A percentile compares a stretch with the other conserved stretches of the same genome.
Conservation (phyloP, 2,113 vertebrate genomes). For the Mirza zaza region DNA sequence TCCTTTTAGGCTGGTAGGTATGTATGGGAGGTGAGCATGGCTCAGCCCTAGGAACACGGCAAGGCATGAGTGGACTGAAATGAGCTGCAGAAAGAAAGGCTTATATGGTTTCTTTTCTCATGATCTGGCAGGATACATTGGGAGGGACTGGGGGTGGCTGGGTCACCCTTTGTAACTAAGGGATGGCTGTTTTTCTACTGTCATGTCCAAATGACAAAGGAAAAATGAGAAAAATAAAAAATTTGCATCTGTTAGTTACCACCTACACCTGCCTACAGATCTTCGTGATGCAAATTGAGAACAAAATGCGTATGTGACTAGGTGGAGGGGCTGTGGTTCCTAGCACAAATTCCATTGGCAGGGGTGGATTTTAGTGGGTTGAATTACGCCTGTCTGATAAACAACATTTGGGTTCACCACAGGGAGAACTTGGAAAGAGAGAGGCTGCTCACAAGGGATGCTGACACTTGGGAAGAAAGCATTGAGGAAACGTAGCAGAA, state of each 20-base stretch:
- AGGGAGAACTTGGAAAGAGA: slow-evolving; percentile 75
- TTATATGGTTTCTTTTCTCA: not conserved
- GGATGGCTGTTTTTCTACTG: slow-evolving; percentile 34
- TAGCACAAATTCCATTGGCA: slow-evolving; percentile 49
- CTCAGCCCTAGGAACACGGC: not conserved
- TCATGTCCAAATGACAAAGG: slow-evolving; percentile 34
- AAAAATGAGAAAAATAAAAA: slow-evolving; percentile 50
- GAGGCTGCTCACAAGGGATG: slow-evolving; percentile 28
- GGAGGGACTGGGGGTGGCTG: not conserved
- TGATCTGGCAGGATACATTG: not conserved
- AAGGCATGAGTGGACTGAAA: not conserved
- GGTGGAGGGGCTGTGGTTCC: slow-evolving; percentile 44
- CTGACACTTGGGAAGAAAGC: slow-evolving; percentile 50
- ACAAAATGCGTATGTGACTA: slow-evolving; percentile 47
- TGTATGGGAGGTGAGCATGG: not conserved
- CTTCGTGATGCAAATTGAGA: slow-evolving; percentile 67
- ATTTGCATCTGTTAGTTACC: slow-evolving; percentile 56
- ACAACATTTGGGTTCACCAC: slow-evolving; percentile 80
- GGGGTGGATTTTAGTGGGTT: slow-evolving; percentile 40
- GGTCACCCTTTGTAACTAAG: not conserved
- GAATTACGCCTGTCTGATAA: slow-evolving; percentile 65
- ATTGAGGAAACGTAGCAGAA: slow-evolving; percentile 6
- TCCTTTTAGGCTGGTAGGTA: not conserved
- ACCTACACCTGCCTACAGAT: slow-evolving; percentile 70
- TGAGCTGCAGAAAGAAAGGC: not conserved